phyloP scores from a whole-genome alignment of 2,113 vertebrate species.

The Brachirus orientalis region DNA sequence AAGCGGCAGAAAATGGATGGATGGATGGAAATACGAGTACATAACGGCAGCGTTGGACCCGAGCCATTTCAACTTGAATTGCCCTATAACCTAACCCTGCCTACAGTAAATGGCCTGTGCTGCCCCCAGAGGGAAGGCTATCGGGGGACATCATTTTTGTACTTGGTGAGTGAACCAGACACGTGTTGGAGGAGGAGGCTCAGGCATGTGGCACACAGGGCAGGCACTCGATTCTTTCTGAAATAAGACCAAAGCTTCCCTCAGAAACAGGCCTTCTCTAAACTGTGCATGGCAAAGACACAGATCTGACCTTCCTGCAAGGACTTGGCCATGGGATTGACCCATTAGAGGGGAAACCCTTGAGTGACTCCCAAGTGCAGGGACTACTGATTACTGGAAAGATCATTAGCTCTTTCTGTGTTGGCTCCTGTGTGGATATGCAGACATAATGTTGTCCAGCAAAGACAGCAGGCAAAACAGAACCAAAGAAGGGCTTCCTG shows the following conservation, averaged over 20 bases:
- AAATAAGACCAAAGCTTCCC: constrained; percentile 43
- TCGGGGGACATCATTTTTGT: constrained; percentile 40
- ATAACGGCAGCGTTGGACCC: no score
- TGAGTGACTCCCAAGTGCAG: constrained; percentile 46
- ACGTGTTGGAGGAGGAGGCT: constrained; percentile 43
- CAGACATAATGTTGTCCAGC: constrained; percentile 51
- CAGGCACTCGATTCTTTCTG: constrained; percentile 47
- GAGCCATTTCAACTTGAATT: constrained; percentile 36
- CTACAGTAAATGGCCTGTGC: constrained; percentile 49
- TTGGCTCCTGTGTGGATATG: constrained; percentile 62
- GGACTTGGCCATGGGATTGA: constrained; percentile 61
- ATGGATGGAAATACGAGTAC: no score
- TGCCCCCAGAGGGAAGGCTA: constrained; percentile 24
- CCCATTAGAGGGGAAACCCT: constrained; percentile 69
- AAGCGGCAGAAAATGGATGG: no score
- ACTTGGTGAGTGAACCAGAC: constrained; percentile 42
- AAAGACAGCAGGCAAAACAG: constrained; percentile 18
- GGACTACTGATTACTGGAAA: constrained; percentile 63
- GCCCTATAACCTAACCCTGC: constrained; percentile 15
- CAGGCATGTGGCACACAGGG: constrained; percentile 51
- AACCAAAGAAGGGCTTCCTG: constrained; percentile 37
- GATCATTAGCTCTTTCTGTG: constrained; percentile 60
- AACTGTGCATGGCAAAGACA: constrained; percentile 46
- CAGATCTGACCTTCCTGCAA: constrained; percentile 73
- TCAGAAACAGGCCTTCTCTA: constrained; percentile 30